A percentile compares a stretch with the other conserved stretches of the same genome.
Conservation (phyloP, 2,888 invertebrate species). For the Melipona beecheii region DNA sequence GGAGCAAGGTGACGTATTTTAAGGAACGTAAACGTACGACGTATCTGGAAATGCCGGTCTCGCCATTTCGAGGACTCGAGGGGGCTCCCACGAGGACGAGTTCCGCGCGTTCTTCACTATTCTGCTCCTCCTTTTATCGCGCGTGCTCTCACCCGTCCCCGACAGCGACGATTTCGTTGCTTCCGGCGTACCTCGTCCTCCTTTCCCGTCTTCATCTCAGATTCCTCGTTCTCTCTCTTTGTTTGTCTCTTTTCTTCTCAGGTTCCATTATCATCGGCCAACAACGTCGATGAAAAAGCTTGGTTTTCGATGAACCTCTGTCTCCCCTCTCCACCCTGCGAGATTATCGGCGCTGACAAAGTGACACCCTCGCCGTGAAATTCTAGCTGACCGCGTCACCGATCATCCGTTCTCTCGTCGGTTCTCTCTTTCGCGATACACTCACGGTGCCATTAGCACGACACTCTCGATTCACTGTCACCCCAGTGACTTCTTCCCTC, state of each 20-base stretch:
- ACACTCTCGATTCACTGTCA: conserved; percentile 3
- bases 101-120: conserved; percentile 30
- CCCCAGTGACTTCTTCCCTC: background rate
- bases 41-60: conserved; percentile 25
- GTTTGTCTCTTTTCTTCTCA: background rate
- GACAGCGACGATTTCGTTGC: conserved; percentile 43
- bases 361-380: conserved; percentile 20
- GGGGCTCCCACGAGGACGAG: conserved; percentile 34
- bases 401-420: background rate
- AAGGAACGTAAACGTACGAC: conserved; percentile 48
- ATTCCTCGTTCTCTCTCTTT: conserved; percentile 14
- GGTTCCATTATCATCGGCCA: conserved; percentile 52
- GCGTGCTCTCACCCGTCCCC: background rate
- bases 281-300: conserved; percentile 8
- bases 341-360: conserved; percentile 24
- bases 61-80: conserved; percentile 36
- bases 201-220: conserved; percentile 36
- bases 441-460: conserved; percentile 25
- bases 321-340: background rate
- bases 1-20: conserved; percentile 63
- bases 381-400: conserved; percentile 31
- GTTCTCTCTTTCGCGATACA: background rate
- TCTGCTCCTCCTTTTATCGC: background rate
- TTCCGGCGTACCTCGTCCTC: conserved; percentile 45
- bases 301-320: conserved; percentile 41